Evolutionary conservation across 1,140 invertebrate species (phyloP).

Genomic region (Lerema accius): DNA sequence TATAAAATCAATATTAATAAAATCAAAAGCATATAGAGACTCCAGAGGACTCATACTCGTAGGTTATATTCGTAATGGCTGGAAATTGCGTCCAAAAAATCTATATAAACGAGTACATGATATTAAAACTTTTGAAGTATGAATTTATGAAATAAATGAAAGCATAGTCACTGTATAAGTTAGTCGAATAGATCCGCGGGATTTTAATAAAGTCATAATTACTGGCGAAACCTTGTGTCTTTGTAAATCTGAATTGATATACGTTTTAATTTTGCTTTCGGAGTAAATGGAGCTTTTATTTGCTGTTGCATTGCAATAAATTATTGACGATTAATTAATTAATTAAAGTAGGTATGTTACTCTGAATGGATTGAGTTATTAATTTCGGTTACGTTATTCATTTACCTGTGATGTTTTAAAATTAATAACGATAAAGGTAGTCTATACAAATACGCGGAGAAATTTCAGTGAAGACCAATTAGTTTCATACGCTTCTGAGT

Average conservation of each 20-base stretch:
- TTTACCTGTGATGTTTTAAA: not conserved
- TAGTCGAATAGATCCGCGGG: not conserved
- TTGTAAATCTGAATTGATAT: slow-evolving; percentile 1
- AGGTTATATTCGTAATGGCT: too few species aligned
- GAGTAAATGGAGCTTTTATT: not conserved
- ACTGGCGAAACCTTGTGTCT: not conserved
- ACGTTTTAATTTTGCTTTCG: not conserved
- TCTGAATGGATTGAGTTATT: not conserved
- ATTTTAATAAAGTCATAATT: not conserved
- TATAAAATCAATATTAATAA: too few species aligned
- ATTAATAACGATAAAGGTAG: not conserved
- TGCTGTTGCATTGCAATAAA: not conserved
- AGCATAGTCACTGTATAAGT: not conserved
- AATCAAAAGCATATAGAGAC: too few species aligned
- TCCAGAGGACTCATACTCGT: too few species aligned
- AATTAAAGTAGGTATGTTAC: slow-evolving; percentile 1
- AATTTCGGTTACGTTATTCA: not conserved
- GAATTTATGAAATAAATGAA: not conserved
- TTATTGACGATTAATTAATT: not conserved
- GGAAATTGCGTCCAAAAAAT: too few species aligned
- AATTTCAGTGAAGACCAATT: not conserved
- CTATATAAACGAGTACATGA: too few species aligned
- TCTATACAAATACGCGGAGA: not conserved
- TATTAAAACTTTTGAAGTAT: too few species aligned
- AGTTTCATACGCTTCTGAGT: not conserved